Evolutionary conservation across 1,140 invertebrate species (phyloP).

Genomic region (Hetaerina americana): DNA sequence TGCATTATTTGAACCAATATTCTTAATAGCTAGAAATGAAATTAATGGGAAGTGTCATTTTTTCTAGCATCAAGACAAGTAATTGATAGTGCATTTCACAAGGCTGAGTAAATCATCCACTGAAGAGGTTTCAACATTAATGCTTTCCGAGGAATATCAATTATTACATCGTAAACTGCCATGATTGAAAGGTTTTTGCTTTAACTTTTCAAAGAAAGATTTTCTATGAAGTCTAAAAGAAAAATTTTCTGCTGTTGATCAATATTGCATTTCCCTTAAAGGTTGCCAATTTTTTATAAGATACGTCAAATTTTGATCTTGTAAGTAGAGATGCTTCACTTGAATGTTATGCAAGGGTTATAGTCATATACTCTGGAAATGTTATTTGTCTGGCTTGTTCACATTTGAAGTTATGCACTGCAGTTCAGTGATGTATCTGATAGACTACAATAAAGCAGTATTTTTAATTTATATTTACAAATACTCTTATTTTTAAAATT

Average conservation of each 20-base stretch:
- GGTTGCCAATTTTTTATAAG: background rate
- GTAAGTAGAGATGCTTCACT: no score
- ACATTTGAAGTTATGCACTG: no score
- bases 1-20: background rate
- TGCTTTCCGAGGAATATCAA: background rate
- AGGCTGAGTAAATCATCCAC: background rate
- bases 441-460: background rate
- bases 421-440: background rate
- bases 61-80: background rate
- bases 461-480: background rate
- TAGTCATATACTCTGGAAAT: no score
- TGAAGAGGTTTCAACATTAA: background rate
- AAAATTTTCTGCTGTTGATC: background rate
- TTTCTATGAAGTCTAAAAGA: background rate
- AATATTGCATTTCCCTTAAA: background rate
- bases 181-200: background rate
- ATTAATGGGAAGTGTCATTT: background rate
- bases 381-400: no score
- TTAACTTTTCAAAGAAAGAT: background rate
- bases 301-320: background rate
- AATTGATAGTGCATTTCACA: background rate
- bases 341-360: no score
- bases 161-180: background rate
- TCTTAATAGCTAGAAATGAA: background rate
- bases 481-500: background rate